Evolutionary conservation across 2,888 invertebrate genomes (phyloP), one percentile per base, ranked within the genome.

Genomic region (Crossocerus cetratus): DNA sequence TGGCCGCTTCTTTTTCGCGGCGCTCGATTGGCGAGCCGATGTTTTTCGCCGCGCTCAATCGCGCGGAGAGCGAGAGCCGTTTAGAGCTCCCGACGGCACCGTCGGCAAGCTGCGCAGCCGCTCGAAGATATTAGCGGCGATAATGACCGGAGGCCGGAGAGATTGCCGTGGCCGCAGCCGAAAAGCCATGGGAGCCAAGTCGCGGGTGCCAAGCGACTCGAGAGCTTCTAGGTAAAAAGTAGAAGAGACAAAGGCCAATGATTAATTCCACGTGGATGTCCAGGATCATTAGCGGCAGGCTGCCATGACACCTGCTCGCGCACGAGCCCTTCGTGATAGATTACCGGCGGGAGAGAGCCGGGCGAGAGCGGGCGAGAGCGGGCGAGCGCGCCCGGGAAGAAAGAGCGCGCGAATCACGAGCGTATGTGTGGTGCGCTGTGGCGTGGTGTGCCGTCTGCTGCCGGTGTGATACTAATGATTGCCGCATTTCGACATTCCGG

Each of bases 291-390:
- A 89, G 85, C 86, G 87, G 83, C 84, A 79, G 84, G 82, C 82
- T 84, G 84, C 84, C 88, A 88, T 89, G 88, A 89, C 89, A 89
- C 88, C 89, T 89, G 89, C 89, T 84, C 86, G 86, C 32, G 32
- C 86, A 85, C 86, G 84, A 85, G 85, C 85, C 84, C 83, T 81
- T 84, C 84, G 84, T 90, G 89, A 90, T 89, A 87, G 86, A 89
- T 90, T 87, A 81, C 87, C 75, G 72, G 78, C 32, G 8, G 11
- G 32, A 32, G 32, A n/a, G n/a, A n/a, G 32, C 32, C 32, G 8
- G 32, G 32, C 32, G 5, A 1, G 32, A 8, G 5, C 8, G 1
- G 32, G 8, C 32, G 5, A 1, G 8, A 32, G 65, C 71, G 65
- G 68, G 32, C 32, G 32, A 11, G 32, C 32, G 32, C 32, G 11